These are phyloP conservation scores for Hypercompe scribonia DNA, from an alignment of 2,888 invertebrate genomes.

Conservation along the genomic window DNA sequence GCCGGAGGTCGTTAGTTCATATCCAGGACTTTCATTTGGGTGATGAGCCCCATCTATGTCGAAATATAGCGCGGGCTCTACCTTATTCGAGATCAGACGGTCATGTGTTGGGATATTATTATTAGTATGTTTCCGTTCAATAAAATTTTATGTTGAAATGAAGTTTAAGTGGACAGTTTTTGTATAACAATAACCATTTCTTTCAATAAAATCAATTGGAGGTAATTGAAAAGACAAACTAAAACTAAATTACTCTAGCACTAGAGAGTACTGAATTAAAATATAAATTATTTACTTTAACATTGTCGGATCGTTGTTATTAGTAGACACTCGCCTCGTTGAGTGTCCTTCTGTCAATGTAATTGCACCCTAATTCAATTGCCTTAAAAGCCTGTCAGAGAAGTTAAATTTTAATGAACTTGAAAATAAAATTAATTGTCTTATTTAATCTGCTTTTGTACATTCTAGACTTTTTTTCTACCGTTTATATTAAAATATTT, in stretches of 20 bases:
- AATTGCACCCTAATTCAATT: conserved; percentile 81
- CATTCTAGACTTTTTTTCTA: conserved; percentile 37
- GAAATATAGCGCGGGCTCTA: too few relatives aligned
- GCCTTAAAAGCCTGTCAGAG: conserved; percentile 84
- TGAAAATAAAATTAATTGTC: conserved; percentile 79
- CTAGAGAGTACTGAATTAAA: background rate
- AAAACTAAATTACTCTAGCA: background rate
- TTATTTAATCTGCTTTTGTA: conserved; percentile 70
- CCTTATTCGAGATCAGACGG: too few relatives aligned
- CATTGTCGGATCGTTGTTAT: conserved; percentile 29
- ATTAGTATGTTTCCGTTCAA: too few relatives aligned
- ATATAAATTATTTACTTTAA: background rate
- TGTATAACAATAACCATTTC: background rate
- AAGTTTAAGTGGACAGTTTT: background rate
- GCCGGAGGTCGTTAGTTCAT: too few relatives aligned
- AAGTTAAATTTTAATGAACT: conserved; percentile 80
- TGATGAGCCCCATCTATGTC: too few relatives aligned
- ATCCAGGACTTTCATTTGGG: too few relatives aligned
- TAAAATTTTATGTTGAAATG: too few relatives aligned
- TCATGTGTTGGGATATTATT: too few relatives aligned
- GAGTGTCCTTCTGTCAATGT: conserved; percentile 59
- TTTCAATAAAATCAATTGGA: background rate
- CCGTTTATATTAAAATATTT: background rate
- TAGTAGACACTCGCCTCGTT: conserved; percentile 34
- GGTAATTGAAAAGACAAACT: background rate